Percentiles rank a stretch among this genome's conserved stretches.
Conservation (phyloP, 2,113 vertebrate genomes). For the Murina feae region DNA sequence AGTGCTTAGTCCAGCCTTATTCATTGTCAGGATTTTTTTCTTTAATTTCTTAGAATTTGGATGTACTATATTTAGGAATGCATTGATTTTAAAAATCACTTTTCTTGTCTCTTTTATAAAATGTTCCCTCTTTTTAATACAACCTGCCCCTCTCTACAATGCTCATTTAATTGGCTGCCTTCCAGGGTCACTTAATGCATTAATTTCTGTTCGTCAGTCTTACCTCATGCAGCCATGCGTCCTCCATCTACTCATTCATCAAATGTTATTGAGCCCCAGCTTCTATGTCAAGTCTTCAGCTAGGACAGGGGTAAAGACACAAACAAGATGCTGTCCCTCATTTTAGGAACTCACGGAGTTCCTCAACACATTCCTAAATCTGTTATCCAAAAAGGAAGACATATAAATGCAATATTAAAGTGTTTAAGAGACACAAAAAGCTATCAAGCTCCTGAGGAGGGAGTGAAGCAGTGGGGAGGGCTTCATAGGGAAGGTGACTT, state of each 20-base stretch:
- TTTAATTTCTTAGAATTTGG: not conserved
- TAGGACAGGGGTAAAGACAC: not conserved
- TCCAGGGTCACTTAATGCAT: not conserved
- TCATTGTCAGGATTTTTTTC: not conserved
- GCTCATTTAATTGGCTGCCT: not conserved
- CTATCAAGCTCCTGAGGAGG: not conserved
- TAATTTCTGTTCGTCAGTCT: not conserved
- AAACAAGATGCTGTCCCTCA: not conserved
- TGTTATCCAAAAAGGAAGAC: not conserved
- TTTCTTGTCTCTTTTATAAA: not conserved
- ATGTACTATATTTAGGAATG: not conserved
- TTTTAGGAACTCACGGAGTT: not conserved
- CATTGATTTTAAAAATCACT: slow-evolving; percentile 7
- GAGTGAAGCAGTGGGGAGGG: not conserved
- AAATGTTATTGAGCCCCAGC: not conserved
- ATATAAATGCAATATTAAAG: not conserved
- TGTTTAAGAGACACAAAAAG: not conserved
- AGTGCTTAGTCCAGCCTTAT: not conserved
- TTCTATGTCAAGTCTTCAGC: not conserved
- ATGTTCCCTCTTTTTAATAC: not conserved
- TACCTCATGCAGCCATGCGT: not conserved
- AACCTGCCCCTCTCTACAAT: not conserved
- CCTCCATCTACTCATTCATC: not conserved
- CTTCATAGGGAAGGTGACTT: not conserved
- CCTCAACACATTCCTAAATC: not conserved